Conservation (phyloP, 1,140 invertebrate genomes). For the Lepidurus couesii region DNA sequence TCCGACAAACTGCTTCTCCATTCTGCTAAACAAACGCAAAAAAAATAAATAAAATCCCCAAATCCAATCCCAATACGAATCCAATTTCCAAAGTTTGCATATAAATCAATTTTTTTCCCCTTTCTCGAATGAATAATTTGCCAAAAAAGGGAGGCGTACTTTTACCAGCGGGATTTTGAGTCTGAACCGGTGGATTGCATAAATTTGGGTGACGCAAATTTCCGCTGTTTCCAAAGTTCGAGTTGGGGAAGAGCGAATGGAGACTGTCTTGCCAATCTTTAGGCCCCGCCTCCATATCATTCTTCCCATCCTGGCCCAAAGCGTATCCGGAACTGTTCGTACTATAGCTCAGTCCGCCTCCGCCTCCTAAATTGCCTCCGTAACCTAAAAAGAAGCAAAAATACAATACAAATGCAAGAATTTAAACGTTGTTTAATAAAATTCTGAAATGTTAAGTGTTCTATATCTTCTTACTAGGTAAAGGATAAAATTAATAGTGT, state of each 20-base stretch:
- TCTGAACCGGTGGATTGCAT: background rate
- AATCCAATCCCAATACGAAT: background rate
- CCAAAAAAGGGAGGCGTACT: background rate
- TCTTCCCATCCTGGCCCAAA: conserved; percentile 17
- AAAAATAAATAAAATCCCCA: background rate
- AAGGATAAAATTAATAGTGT: background rate
- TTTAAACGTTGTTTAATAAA: background rate
- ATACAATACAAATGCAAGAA: background rate
- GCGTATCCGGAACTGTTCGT: background rate
- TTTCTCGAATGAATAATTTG: background rate
- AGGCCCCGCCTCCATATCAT: conserved; percentile 32
- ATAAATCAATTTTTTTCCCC: too few relatives aligned
- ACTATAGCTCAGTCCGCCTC: conserved; percentile 23
- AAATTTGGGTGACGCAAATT: conserved; percentile 23
- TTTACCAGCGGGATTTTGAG: background rate
- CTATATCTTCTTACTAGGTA: background rate
- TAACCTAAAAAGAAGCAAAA: conserved; percentile 32
- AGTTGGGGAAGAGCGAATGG: conserved; percentile 48
- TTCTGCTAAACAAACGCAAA: conserved; percentile 28
- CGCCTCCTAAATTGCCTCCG: conserved; percentile 24
- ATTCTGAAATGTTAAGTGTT: background rate
- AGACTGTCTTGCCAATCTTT: conserved; percentile 50
- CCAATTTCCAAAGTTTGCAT: too few relatives aligned
- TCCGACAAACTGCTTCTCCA: conserved; percentile 48
- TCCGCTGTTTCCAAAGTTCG: conserved; percentile 46